Evolutionary conservation across 2,797 vertebrate genomes (phyloP).

Genomic region (Falco berigora): DNA sequence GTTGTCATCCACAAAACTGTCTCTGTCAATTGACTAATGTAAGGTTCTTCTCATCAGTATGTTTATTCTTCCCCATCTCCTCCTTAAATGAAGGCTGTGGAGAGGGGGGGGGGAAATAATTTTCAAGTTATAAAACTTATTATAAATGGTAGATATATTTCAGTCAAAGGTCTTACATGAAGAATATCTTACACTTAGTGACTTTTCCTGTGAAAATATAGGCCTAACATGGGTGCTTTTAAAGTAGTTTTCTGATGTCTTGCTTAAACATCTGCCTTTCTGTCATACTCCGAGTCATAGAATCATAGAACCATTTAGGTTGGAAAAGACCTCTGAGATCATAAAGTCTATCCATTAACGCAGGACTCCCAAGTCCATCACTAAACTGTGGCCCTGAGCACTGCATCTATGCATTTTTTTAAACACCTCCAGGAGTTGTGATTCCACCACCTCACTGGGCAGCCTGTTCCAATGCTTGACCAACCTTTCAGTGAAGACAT

Average conservation of each 20-base stretch:
- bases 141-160: neutral
- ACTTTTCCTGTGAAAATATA: neutral
- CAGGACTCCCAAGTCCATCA: too few relatives aligned
- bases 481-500: too few relatives aligned
- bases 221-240: neutral
- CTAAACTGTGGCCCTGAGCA: too few relatives aligned
- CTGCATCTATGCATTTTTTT: too few relatives aligned
- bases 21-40: neutral
- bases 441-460: too few relatives aligned
- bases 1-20: neutral
- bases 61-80: neutral
- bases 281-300: neutral
- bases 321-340: too few relatives aligned
- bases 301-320: too few relatives aligned
- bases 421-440: too few relatives aligned
- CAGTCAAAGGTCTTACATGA: neutral
- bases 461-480: too few relatives aligned
- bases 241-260: neutral
- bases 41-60: neutral
- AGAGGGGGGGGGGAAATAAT: neutral
- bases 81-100: neutral
- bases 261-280: neutral
- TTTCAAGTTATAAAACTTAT: neutral
- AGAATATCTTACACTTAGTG: neutral
- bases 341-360: too few relatives aligned